Conservation (phyloP, 1,140 invertebrate genomes). For the Physella acuta region DNA sequence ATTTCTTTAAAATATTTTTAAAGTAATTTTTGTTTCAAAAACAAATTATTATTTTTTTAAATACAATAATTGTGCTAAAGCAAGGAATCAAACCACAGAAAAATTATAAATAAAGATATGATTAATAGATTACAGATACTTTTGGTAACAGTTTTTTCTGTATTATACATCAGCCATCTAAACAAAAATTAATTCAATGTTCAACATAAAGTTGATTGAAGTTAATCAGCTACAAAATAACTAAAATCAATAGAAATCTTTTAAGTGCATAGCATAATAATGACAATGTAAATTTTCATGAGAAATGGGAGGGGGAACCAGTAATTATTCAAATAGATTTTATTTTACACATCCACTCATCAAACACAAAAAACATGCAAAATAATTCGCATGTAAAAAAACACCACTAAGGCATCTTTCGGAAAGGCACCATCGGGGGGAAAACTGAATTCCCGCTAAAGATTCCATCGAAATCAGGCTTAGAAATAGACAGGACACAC, state of each 20-base stretch:
- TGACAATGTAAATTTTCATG: background rate
- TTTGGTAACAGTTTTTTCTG: no score
- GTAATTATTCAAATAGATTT: background rate
- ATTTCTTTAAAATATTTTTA: no score
- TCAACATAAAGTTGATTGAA: no score
- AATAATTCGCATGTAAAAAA: conserved; percentile 7
- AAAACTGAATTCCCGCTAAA: background rate
- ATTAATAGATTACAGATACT: no score
- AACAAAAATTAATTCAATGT: no score
- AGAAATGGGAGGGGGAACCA: background rate
- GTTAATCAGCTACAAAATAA: background rate
- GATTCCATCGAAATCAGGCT: background rate
- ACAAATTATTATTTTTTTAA: no score
- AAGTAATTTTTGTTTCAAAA: no score
- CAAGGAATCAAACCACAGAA: no score
- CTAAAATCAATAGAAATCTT: background rate
- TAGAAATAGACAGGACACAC: no score
- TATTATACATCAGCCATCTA: no score
- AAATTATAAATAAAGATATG: no score
- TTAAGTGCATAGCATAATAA: conserved; percentile 1
- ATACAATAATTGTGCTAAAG: no score
- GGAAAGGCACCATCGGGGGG: conserved; percentile 16
- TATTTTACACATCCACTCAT: background rate
- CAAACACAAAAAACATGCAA: background rate
- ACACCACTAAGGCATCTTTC: conserved; percentile 28